Evolutionary conservation across 2,113 vertebrate species (phyloP).

Genomic region (Eubucco bourcierii): DNA sequence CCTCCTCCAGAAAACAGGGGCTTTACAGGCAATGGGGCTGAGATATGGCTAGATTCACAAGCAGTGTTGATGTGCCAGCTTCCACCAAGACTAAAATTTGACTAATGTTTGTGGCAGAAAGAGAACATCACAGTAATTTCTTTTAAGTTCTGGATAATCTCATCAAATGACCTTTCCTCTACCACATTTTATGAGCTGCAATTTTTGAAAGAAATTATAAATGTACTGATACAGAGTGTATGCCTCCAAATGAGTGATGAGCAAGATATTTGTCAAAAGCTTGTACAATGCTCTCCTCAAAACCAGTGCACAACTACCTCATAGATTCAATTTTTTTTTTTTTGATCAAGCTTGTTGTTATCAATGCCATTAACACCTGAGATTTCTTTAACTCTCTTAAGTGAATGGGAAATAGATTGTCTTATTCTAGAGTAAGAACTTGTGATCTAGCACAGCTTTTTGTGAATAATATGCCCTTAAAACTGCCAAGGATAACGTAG

Average conservation of each 20-base stretch:
- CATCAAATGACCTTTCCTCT: background rate
- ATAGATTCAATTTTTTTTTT: background rate
- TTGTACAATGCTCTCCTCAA: background rate
- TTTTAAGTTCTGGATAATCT: background rate
- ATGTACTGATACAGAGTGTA: background rate
- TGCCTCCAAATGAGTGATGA: background rate
- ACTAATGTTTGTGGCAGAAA: background rate
- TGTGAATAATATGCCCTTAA: background rate
- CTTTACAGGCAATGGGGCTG: accelerated
- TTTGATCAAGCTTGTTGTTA: background rate
- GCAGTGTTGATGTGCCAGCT: background rate
- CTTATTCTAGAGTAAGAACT: background rate
- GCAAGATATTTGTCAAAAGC: background rate
- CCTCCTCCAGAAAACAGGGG: background rate
- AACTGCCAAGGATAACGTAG: background rate
- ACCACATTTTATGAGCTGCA: background rate
- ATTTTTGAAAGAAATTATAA: background rate
- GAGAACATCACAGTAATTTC: background rate
- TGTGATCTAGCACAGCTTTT: background rate
- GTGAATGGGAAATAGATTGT: background rate
- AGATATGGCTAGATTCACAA: background rate
- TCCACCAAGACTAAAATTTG: background rate
- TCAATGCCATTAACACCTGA: background rate
- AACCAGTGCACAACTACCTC: background rate
- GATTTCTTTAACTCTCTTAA: background rate